These are phyloP conservation scores for Daubentonia madagascariensis DNA, from an alignment of 2,113 vertebrate species.

Conservation along the genomic window DNA sequence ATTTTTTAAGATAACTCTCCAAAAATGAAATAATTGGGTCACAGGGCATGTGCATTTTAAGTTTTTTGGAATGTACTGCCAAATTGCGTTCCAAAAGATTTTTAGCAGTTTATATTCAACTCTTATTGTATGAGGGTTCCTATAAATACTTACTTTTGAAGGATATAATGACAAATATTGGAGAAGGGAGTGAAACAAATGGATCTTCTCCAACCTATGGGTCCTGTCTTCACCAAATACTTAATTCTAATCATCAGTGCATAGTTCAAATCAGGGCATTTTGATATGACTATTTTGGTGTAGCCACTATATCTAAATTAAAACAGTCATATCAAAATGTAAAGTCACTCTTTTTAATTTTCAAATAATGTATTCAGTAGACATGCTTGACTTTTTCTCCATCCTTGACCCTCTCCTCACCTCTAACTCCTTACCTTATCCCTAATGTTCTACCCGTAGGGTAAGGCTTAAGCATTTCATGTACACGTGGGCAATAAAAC, in stretches of 20 bases:
- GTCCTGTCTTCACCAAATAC: not conserved
- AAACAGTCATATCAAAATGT: not conserved
- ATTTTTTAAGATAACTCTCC: not conserved
- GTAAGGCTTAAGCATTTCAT: not conserved
- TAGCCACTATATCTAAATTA: not conserved
- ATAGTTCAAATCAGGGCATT: not conserved
- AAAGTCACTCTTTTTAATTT: not conserved
- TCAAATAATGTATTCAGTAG: not conserved
- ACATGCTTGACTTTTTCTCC: not conserved
- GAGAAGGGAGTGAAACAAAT: not conserved
- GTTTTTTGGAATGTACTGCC: not conserved
- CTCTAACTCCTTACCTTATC: not conserved
- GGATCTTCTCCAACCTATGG: not conserved
- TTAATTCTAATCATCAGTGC: not conserved
- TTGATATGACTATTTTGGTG: not conserved
- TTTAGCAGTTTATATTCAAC: not conserved
- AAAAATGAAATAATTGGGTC: not conserved
- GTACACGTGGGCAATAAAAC: not conserved
- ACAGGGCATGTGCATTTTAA: not conserved
- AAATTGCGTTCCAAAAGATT: not conserved
- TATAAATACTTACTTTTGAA: not conserved
- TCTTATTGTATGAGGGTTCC: not conserved
- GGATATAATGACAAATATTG: not conserved
- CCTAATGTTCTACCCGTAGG: not conserved
- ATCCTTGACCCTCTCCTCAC: not conserved